Evolutionary conservation across 2,888 invertebrate species (phyloP), one percentile per base, ranked within the genome.

Genomic region (Antitype chi): DNA sequence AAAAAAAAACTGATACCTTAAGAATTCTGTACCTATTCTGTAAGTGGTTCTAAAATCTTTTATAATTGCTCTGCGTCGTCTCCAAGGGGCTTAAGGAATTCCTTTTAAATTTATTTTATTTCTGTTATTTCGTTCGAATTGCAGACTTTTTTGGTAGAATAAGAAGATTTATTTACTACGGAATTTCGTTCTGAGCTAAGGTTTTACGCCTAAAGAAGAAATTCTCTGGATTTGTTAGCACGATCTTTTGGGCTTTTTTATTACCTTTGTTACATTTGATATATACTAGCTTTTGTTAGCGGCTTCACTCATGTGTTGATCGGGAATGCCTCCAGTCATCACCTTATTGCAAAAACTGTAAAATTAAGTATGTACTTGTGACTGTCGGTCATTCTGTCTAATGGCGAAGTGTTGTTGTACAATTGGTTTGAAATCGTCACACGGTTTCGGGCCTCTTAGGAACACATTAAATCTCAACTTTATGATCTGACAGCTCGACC

Each of bases 51-150:
- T 86, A 90, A 89, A 88, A 87, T 89, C 87, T 89, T 88, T 89
- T 89, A 86, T 91, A 92, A 91, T 92, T 92, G 91, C 89, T 89
- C 88, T 88, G 85, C 79, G 87, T 85, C 72, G 76, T 84, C 88
- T 85, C 88, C 49, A 49, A 80, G 83, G 88, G 78, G 84, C 89
- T 91, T 89, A 84, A 76, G 75, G 82, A 81, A 80, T 79, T 80
- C 76, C 72, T 76, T 85, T 84, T 78, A 80, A 80, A 81, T 81
- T 81, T 83, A 81, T 82, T 81, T 85, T 81, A 75, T 85, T 87
- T 85, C 74, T 78, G 57, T 84, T 87, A 85, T 88, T 87, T 76
- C 77, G 49, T 82, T 76, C 25, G 49, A 53, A 69, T 68, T 57
- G 62, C 64, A 32, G 66, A 75, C 17, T 62, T 78, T 86, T 87